phyloP scores from a whole-genome alignment of 2,113 vertebrate genomes.

The Pandion haliaetus region DNA sequence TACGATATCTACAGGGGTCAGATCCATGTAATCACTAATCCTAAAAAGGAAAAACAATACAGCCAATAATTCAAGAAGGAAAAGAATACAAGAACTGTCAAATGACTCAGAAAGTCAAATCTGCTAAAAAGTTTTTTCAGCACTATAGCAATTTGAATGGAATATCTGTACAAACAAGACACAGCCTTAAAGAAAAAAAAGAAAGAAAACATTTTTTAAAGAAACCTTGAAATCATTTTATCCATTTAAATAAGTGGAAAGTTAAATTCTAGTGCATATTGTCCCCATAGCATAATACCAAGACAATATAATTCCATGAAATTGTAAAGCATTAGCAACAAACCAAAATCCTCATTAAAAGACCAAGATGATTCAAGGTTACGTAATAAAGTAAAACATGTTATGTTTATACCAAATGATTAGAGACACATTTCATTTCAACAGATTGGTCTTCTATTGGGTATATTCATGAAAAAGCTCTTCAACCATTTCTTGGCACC shows the following conservation, averaged over 20 bases:
- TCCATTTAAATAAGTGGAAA: conserved; percentile 52
- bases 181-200: background rate
- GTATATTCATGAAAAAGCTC: conserved; percentile 76
- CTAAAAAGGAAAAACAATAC: conserved; percentile 71
- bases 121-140: background rate
- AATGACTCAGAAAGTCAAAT: background rate
- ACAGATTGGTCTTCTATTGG: conserved; percentile 79
- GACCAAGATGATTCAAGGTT: conserved; percentile 76
- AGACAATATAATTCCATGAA: conserved; percentile 65
- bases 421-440: conserved; percentile 82
- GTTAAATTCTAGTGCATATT: background rate
- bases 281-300: background rate
- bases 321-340: conserved; percentile 64
- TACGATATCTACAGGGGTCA: conserved; percentile 94
- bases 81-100: background rate
- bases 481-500: conserved; percentile 76
- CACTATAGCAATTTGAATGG: background rate
- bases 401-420: conserved; percentile 77
- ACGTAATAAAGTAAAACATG: conserved; percentile 76
- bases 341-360: conserved; percentile 72
- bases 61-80: conserved; percentile 41
- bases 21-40: conserved; percentile 99
- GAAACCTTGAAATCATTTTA: conserved; percentile 32
- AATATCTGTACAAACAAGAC: background rate
- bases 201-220: background rate